phyloP scores from a whole-genome alignment of 2,888 invertebrate species.

The Deilephila elpenor region DNA sequence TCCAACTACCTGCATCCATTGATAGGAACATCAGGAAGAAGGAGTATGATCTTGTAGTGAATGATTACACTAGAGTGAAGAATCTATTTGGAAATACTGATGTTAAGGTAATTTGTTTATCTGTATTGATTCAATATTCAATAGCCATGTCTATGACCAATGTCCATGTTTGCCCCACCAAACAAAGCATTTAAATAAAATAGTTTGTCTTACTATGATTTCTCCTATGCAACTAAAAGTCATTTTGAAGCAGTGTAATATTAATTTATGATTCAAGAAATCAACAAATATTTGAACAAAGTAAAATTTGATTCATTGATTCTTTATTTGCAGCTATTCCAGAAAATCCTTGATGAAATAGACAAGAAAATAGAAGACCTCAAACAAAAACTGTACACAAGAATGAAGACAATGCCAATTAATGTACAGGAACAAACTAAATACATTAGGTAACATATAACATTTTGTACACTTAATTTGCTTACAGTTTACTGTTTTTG shows the following conservation, averaged over 20 bases:
- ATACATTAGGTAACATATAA: constrained; percentile 88
- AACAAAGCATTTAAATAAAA: no score
- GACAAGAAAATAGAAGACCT: constrained; percentile 94
- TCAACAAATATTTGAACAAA: neutral
- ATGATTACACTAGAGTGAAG: constrained; percentile 98
- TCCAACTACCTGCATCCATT: constrained; percentile 97
- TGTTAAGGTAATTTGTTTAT: constrained; percentile 84
- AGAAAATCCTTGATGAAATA: constrained; percentile 95
- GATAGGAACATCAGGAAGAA: constrained; percentile 96
- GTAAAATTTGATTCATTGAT: neutral
- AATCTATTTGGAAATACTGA: constrained; percentile 98
- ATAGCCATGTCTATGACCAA: no score
- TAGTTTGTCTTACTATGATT: no score
- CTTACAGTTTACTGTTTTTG: no score
- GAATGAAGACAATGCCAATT: constrained; percentile 95
- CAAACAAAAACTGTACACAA: constrained; percentile 90
- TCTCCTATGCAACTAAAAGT: no score
- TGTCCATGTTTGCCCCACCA: no score
- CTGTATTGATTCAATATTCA: neutral
- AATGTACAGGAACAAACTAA: constrained; percentile 97
- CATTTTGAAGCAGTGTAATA: no score
- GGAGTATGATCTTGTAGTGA: constrained; percentile 98
- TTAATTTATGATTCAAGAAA: neutral
- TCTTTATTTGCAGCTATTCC: constrained; percentile 87
- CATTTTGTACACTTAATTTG: no score